phyloP scores from a whole-genome alignment of 2,888 invertebrate genomes.

The Zygaena filipendulae region DNA sequence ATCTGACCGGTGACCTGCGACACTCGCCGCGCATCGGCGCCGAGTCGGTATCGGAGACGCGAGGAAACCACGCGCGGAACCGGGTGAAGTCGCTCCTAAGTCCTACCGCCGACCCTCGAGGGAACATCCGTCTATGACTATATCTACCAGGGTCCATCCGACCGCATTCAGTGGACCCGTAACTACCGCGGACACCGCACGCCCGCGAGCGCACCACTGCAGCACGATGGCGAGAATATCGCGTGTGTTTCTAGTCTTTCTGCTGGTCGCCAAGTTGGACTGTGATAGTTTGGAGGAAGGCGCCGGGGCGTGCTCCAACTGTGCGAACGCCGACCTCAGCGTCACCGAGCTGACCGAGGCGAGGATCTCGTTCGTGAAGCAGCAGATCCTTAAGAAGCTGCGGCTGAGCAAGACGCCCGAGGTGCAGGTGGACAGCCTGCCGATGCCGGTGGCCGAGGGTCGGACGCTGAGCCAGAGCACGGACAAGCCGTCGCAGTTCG shows the following conservation, averaged over 20 bases:
- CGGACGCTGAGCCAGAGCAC: slow-evolving; percentile 70
- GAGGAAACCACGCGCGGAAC: too few relatives aligned
- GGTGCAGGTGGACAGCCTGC: slow-evolving; percentile 72
- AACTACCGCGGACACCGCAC: slow-evolving; percentile 26
- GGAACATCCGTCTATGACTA: slow-evolving; percentile 12
- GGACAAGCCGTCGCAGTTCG: slow-evolving; percentile 70
- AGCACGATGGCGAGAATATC: slow-evolving; percentile 25
- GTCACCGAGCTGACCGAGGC: slow-evolving; percentile 72
- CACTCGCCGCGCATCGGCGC: slow-evolving; percentile 5
- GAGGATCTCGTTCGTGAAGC: slow-evolving; percentile 84
- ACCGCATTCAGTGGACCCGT: too few relatives aligned
- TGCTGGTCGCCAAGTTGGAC: slow-evolving; percentile 36
- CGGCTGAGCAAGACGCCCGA: slow-evolving; percentile 80
- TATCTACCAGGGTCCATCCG: neutral
- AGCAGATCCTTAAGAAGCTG: slow-evolving; percentile 85
- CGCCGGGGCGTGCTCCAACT: slow-evolving; percentile 44
- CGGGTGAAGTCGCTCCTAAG: too few relatives aligned
- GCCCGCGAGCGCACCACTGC: too few relatives aligned
- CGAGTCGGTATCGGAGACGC: too few relatives aligned
- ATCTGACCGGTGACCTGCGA: slow-evolving; percentile 4
- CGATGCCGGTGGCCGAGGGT: slow-evolving; percentile 81
- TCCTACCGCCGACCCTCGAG: too few relatives aligned
- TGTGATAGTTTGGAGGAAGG: slow-evolving; percentile 36
- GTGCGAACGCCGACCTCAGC: slow-evolving; percentile 51
- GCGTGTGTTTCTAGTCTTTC: slow-evolving; percentile 32